Percentiles rank a stretch among this genome's conserved stretches.
Evolutionary conservation across 1,140 invertebrate genomes (phyloP).

Genomic region (Drosophila bocki): DNA sequence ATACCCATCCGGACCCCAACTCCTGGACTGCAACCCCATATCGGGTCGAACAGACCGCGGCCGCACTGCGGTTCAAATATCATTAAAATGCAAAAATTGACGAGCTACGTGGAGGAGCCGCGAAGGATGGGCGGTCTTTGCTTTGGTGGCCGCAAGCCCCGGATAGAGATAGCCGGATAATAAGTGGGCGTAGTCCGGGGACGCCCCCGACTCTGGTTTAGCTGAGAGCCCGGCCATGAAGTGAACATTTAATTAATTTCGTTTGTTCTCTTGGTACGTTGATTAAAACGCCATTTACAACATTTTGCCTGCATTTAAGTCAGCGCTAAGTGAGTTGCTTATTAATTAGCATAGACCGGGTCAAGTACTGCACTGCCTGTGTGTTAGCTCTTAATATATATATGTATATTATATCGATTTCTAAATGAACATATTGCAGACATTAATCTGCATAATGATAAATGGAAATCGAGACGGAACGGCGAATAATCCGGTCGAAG

Average conservation of each 20-base stretch:
- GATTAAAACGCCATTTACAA: constrained; percentile 79
- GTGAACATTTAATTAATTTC: constrained; percentile 79
- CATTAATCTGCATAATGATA: constrained; percentile 39
- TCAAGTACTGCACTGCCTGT: neutral
- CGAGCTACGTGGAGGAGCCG: constrained; percentile 49
- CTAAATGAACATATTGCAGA: constrained; percentile 46
- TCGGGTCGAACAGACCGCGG: constrained; percentile 32
- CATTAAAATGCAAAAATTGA: constrained; percentile 83
- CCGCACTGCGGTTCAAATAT: constrained; percentile 71
- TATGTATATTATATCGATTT: constrained; percentile 13
- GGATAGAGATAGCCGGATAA: constrained; percentile 20
- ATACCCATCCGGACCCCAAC: constrained; percentile 1
- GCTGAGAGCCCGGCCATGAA: constrained; percentile 37
- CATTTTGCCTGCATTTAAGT: constrained; percentile 63
- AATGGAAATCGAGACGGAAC: constrained; percentile 33
- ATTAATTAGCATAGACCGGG: constrained; percentile 61
- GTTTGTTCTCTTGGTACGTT: constrained; percentile 63
- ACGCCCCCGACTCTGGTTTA: constrained; percentile 12
- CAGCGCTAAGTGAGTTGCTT: constrained; percentile 61
- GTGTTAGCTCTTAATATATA: neutral
- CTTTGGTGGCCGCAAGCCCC: constrained; percentile 1
- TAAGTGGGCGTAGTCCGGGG: constrained; percentile 15
- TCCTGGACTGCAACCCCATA: constrained; percentile 30
- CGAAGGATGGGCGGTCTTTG: constrained; percentile 9
- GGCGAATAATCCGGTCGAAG: constrained; percentile 17